Base-by-base conservation (phyloP, 2,888 invertebrate genomes). In the Leptinotarsa tumamoca region DNA sequence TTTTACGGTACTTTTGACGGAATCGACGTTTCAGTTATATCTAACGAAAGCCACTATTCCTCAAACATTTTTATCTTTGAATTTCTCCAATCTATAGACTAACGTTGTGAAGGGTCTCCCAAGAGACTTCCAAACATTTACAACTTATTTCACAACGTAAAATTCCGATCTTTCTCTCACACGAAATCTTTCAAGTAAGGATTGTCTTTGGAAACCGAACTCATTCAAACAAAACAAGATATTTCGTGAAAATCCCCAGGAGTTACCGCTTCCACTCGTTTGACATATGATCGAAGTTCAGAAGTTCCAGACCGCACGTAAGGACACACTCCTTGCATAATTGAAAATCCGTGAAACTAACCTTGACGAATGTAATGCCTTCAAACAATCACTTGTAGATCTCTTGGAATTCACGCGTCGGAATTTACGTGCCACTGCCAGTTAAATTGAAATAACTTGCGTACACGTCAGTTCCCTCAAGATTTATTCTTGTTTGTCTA, bases 341-440 rank as follows among this genome's bases (percentile, higher is more conserved):
- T 82, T 82, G 82, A 74, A 81, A 81, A 82, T 81, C 80, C 80
- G 75, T 72, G 75, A 76, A 79, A 79, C 78, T 78, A 77, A 74
- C 72, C 78, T 73, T 80, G 82, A 81, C 80, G 80, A 81, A 82
- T 79, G 80, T 78, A 79, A 80, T 77, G 76, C 73, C 73, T 72
- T 63, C 51, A 75, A 75, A 74, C 78, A 74, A 73, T 74, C 78
- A 74, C 73, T 76, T 75, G 67, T 66, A 75, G 71, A 73, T 77
- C 79, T 75, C 76, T 54, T n/a, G 51, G 68, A 72, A 72, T 75
- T 79, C 78, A 74, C 75, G 78, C 79, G 73, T 74, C 68, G 78
- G 72, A 68, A 76, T 79, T 73, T 72, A 71, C 75, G 72, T 72
- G 74, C 74, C 68, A 74, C 72, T 72, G 74, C 74, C 68, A 77